Conservation (phyloP, 2,888 invertebrate species). For the Caenorhabditis afra region DNA sequence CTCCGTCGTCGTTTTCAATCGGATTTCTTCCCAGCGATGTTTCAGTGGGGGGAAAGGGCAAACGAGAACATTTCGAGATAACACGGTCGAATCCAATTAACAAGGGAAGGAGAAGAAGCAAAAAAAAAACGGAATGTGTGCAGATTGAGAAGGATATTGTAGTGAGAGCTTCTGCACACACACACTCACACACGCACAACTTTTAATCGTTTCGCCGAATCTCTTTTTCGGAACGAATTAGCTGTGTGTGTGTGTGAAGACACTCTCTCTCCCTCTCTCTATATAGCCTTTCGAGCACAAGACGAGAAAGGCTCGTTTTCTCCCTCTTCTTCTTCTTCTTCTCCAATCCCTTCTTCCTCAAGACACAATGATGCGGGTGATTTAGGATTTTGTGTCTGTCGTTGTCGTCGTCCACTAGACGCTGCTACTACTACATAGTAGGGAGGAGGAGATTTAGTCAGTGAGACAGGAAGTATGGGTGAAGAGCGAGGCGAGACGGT, state of each 20-base stretch:
- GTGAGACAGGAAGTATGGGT: too few species aligned
- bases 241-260: conserved; percentile 53
- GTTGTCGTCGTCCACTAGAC: too few species aligned
- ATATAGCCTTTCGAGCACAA: conserved; percentile 5
- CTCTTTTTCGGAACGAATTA: conserved; percentile 58
- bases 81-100: too few species aligned
- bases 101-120: conserved; percentile 15
- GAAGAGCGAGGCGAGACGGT: too few species aligned
- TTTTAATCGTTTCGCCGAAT: conserved; percentile 55
- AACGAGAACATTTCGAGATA: too few species aligned
- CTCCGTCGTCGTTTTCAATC: too few species aligned
- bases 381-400: conserved; percentile 14
- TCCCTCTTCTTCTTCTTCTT: too few species aligned
- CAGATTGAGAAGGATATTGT: neutral
- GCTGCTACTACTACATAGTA: too few species aligned
- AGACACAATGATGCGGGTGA: conserved; percentile 32
- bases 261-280: conserved; percentile 39
- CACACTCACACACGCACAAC: conserved; percentile 29
- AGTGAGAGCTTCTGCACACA: neutral
- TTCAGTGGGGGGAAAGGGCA: too few species aligned
- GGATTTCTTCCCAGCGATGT: too few species aligned
- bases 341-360: too few species aligned
- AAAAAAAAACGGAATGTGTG: neutral
- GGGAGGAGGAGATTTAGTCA: too few species aligned
- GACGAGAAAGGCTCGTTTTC: conserved; percentile 9